phyloP scores from a whole-genome alignment of 2,113 vertebrate species.

The Geothlypis trichas region DNA sequence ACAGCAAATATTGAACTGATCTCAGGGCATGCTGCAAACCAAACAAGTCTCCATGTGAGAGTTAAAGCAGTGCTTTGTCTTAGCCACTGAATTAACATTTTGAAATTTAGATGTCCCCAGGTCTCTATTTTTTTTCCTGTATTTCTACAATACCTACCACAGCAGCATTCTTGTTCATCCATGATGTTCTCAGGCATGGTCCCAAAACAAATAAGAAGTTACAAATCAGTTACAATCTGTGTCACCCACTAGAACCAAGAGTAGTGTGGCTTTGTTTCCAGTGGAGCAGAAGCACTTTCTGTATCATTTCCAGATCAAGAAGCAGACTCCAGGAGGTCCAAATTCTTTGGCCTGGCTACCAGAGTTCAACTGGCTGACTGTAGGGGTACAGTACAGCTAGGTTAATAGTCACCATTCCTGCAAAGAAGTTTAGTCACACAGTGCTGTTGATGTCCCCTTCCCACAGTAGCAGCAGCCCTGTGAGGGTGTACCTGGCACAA shows the following conservation, averaged over 20 bases:
- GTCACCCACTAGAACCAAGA: neutral
- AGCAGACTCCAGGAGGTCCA: neutral
- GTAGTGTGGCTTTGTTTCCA: neutral
- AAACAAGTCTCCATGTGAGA: neutral
- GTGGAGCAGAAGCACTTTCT: neutral
- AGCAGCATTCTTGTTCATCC: neutral
- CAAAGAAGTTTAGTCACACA: neutral
- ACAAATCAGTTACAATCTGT: neutral
- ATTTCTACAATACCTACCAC: neutral
- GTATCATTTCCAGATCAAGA: neutral
- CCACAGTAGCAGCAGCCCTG: neutral
- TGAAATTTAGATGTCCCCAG: neutral
- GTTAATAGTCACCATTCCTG: neutral
- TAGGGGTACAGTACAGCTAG: neutral
- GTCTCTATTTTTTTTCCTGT: neutral
- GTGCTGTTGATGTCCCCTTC: neutral
- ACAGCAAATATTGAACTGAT: neutral
- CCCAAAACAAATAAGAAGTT: constrained; percentile 30
- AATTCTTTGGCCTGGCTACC: neutral
- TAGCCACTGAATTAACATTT: neutral
- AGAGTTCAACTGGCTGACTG: neutral
- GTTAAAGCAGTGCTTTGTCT: neutral
- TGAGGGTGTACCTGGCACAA: neutral
- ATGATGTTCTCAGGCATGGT: neutral
- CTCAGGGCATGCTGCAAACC: neutral